phyloP scores from a whole-genome alignment of 2,797 vertebrate genomes.

The Tauraco hartlaubi region DNA sequence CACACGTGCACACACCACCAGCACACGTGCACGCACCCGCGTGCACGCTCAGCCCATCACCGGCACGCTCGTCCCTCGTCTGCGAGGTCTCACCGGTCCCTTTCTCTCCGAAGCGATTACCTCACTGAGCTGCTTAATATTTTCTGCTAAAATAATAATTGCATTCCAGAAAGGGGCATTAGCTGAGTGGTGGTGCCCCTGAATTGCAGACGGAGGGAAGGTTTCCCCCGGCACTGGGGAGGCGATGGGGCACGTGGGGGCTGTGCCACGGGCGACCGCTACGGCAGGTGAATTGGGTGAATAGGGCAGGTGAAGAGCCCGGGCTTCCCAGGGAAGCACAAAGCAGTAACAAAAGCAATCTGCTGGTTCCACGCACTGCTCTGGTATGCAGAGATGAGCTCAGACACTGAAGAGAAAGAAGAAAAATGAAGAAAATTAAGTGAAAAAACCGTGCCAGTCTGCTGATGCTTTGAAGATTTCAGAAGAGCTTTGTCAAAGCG shows the following conservation, averaged over 20 bases:
- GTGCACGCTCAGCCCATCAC: fast-evolving
- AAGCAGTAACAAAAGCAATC: background rate
- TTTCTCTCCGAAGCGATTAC: too few species aligned
- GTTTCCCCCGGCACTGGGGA: background rate
- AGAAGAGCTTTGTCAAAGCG: background rate
- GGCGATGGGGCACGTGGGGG: fast-evolving
- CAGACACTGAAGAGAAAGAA: background rate
- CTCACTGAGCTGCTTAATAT: too few species aligned
- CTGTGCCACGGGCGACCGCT: background rate
- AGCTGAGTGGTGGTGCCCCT: background rate
- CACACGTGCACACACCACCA: fast-evolving
- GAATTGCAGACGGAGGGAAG: too few species aligned
- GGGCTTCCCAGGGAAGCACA: background rate
- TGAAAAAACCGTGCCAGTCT: background rate
- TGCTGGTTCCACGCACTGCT: background rate
- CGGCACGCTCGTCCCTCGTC: fast-evolving
- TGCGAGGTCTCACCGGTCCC: too few species aligned
- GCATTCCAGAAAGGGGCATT: background rate
- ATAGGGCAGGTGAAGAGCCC: background rate
- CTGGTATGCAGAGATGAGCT: fast-evolving
- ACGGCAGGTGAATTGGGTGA: background rate
- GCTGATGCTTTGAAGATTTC: background rate
- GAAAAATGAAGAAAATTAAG: background rate
- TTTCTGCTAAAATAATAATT: background rate
- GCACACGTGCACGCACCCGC: background rate